These are phyloP conservation scores for Anas bernieri DNA, from an alignment of 2,797 vertebrate genomes.

Conservation along the genomic window DNA sequence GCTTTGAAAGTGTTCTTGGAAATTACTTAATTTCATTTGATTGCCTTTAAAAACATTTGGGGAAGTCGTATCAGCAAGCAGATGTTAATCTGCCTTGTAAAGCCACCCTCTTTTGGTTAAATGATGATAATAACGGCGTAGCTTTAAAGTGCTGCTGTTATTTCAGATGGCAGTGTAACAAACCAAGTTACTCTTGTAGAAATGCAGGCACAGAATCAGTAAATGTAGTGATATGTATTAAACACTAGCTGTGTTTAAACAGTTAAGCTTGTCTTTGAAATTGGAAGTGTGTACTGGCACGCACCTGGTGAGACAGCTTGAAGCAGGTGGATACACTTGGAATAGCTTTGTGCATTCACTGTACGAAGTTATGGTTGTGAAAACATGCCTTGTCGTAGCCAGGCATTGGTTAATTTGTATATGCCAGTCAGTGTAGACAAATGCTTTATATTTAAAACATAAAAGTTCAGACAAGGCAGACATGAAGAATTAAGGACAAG, in stretches of 20 bases:
- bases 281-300: background rate
- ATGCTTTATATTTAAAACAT: background rate
- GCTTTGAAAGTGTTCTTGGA: background rate
- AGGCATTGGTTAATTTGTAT: background rate
- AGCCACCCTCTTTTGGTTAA: background rate
- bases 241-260: background rate
- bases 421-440: background rate
- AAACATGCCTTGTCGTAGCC: background rate
- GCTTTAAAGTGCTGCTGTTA: background rate
- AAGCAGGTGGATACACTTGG: background rate
- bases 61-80: background rate
- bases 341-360: background rate
- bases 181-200: background rate
- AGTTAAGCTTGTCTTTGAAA: background rate
- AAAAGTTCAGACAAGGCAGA: background rate
- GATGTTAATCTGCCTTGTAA: background rate
- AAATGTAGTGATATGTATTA: background rate
- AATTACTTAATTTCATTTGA: background rate
- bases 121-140: background rate
- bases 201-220: background rate
- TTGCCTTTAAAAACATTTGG: background rate
- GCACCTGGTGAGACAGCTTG: background rate
- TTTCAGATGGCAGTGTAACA: background rate
- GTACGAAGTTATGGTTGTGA: background rate
- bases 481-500: background rate